These are phyloP conservation scores for Sinosuthora webbiana DNA, from an alignment of 2,113 vertebrate species.

Conservation along the genomic window DNA sequence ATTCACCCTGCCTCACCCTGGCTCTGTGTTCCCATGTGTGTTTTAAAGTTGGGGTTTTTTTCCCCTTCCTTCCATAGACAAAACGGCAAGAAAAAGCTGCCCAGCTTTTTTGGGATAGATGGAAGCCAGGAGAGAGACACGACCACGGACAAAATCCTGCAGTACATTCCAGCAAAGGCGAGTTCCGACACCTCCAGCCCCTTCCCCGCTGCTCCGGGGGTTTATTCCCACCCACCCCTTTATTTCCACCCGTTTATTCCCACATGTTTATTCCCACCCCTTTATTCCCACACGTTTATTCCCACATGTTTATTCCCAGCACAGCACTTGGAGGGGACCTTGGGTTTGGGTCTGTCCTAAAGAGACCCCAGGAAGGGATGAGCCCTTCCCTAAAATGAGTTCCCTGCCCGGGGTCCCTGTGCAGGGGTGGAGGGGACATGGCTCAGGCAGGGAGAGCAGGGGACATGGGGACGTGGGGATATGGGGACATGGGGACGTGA, in stretches of 20 bases:
- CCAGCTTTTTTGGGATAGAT: constrained; percentile 67
- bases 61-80: constrained; percentile 39
- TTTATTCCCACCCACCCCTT: neutral
- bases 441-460: neutral
- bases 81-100: constrained; percentile 69
- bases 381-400: neutral
- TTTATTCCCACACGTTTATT: neutral
- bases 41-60: neutral
- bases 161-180: constrained; percentile 76
- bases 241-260: neutral
- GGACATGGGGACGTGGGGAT: neutral
- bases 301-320: neutral
- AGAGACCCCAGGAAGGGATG: neutral
- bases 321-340: fast-evolving
- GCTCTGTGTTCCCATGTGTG: neutral
- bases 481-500: too few species aligned
- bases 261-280: neutral
- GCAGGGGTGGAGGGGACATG: neutral
- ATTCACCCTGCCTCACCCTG: neutral
- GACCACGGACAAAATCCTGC: constrained; percentile 72
- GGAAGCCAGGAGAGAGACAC: constrained; percentile 55
- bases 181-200: neutral
- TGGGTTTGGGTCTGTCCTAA: neutral
- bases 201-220: neutral
- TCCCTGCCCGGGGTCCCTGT: neutral